Percentiles rank a stretch among this genome's conserved stretches.
Conservation (phyloP, 2,113 vertebrate species). For the Cervus canadensis region DNA sequence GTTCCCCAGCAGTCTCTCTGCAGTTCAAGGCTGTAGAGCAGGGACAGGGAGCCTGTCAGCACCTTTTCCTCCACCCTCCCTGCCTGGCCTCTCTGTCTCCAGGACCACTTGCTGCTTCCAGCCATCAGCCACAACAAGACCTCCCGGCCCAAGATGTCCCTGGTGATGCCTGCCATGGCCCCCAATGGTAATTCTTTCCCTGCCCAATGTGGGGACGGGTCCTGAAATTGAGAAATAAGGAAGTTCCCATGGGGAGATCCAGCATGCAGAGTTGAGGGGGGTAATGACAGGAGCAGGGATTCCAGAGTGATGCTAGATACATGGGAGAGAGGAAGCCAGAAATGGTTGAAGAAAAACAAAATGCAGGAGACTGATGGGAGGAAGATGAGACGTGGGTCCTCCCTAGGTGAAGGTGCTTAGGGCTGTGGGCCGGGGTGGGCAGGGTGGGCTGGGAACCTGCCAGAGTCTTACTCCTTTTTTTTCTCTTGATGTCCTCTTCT, state of each 20-base stretch:
- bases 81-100: not conserved
- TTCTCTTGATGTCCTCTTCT: not conserved
- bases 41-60: not conserved
- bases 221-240: not conserved
- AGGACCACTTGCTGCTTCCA: constrained; percentile 92
- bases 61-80: not conserved
- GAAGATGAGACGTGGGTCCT: not conserved
- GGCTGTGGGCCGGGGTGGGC: not conserved
- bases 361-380: not conserved
- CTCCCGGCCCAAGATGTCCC: constrained; percentile 91
- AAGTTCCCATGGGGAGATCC: not conserved
- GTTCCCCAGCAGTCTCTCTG: not conserved
- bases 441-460: not conserved
- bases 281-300: not conserved
- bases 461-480: not conserved
- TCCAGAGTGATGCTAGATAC: not conserved
- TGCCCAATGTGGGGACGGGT: not conserved
- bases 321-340: not conserved
- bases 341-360: not conserved
- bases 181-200: constrained; percentile 85
- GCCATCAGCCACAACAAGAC: constrained; percentile 96
- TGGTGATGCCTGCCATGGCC: constrained; percentile 95
- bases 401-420: not conserved
- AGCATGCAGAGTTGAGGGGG: not conserved
- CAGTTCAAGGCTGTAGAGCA: not conserved